Percentiles rank a stretch among this genome's conserved stretches.
Conservation (phyloP, 1,140 invertebrate species). For the Philopotamus ludificatus region DNA sequence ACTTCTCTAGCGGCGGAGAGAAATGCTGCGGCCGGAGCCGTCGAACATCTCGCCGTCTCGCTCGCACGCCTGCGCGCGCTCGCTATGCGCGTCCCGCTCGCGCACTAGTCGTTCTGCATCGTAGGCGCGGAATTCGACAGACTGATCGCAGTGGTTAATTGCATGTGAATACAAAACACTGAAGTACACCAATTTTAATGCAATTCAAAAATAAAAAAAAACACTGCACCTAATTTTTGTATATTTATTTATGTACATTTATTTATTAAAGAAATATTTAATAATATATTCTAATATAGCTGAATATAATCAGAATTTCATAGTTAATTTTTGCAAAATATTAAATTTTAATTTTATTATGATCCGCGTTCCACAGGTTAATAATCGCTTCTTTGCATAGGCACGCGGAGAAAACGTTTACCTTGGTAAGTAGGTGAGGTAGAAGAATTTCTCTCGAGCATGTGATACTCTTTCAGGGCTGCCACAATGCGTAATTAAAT, state of each 20-base stretch:
- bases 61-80: neutral
- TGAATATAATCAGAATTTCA: too few relatives aligned
- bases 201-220: constrained; percentile 1
- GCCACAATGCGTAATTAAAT: too few relatives aligned
- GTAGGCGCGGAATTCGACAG: neutral
- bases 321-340: too few relatives aligned
- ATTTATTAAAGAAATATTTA: too few relatives aligned
- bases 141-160: neutral
- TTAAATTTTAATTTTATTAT: too few relatives aligned
- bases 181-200: too few relatives aligned
- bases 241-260: too few relatives aligned
- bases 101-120: constrained; percentile 7
- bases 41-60: neutral
- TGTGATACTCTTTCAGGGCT: constrained; percentile 19
- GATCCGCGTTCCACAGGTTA: constrained; percentile 15
- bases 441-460: constrained; percentile 32
- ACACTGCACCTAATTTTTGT: too few relatives aligned
- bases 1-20: constrained; percentile 24
- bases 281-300: too few relatives aligned
- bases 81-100: neutral
- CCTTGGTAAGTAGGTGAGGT: constrained; percentile 35
- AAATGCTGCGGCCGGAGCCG: constrained; percentile 4
- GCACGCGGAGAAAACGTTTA: constrained; percentile 36
- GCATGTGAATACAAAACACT: neutral
- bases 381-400: constrained; percentile 28